Evolutionary conservation across 2,113 vertebrate genomes (phyloP).

Genomic region (Dunckerocampus dactyliophorus): DNA sequence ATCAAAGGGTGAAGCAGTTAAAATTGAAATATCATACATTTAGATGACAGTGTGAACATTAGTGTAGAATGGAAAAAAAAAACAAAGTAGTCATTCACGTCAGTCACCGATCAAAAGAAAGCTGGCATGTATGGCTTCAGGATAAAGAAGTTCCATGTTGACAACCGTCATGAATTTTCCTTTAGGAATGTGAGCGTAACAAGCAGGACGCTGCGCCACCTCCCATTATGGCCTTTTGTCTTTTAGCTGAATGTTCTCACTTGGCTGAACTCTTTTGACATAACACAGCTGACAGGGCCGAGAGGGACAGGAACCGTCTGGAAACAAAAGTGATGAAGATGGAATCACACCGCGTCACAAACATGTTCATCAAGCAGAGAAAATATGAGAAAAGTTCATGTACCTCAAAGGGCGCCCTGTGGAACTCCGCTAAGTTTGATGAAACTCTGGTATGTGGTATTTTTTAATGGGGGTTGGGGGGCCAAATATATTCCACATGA

Average conservation of each 20-base stretch:
- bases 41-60: no score
- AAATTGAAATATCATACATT: no score
- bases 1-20: no score
- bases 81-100: no score
- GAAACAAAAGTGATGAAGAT: neutral
- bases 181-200: neutral
- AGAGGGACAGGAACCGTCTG: conserved; percentile 15
- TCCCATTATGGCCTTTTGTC: conserved; percentile 30
- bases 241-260: conserved; percentile 10
- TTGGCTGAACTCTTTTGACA: conserved; percentile 20
- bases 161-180: neutral
- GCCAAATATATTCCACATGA: neutral
- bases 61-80: no score
- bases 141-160: no score
- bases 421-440: neutral
- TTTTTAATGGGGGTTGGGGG: neutral
- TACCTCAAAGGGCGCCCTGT: neutral
- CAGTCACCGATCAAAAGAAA: no score
- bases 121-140: no score
- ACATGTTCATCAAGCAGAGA: no score
- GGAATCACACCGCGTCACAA: conserved; percentile 6
- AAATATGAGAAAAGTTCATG: no score
- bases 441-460: neutral
- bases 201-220: conserved; percentile 19
- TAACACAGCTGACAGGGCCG: neutral